Percentiles rank a stretch among this genome's conserved stretches.
Evolutionary conservation across 2,888 invertebrate species (phyloP).

Genomic region (Anagyrus pseudococci): DNA sequence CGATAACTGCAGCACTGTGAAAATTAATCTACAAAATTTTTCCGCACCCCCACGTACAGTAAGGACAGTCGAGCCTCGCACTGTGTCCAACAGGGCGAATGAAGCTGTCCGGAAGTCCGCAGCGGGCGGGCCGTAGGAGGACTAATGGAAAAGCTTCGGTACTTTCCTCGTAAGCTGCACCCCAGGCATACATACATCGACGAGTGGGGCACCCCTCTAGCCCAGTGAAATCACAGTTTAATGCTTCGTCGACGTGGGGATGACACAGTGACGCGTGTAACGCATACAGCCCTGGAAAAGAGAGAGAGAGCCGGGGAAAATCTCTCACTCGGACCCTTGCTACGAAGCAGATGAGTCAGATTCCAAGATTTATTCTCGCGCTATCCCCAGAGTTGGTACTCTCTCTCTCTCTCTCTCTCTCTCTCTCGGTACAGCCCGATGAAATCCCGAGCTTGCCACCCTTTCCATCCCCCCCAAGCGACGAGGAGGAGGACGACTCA

Average conservation of each 20-base stretch:
- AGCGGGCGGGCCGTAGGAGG: background rate
- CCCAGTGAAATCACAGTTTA: constrained; percentile 33
- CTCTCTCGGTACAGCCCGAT: background rate
- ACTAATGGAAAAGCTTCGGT: constrained; percentile 33
- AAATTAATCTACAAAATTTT: too few species aligned
- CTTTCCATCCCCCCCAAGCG: constrained; percentile 27
- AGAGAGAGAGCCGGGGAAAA: background rate
- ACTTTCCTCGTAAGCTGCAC: background rate
- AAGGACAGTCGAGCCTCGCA: too few species aligned
- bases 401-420: background rate
- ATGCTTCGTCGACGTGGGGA: constrained; percentile 19
- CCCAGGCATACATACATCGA: background rate
- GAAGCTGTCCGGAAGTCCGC: background rate
- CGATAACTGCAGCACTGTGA: too few species aligned
- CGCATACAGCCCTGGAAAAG: background rate
- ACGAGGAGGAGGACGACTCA: constrained; percentile 29
- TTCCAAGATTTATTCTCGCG: constrained; percentile 29
- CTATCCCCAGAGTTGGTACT: too few species aligned
- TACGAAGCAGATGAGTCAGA: constrained; percentile 25
- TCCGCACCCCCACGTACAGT: too few species aligned
- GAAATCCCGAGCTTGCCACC: constrained; percentile 2
- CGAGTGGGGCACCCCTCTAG: background rate
- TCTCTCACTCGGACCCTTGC: background rate
- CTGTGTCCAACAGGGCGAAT: background rate
- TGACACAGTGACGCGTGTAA: constrained; percentile 1